phyloP scores from a whole-genome alignment of 2,113 vertebrate species.

The Trematomus loennbergii region DNA sequence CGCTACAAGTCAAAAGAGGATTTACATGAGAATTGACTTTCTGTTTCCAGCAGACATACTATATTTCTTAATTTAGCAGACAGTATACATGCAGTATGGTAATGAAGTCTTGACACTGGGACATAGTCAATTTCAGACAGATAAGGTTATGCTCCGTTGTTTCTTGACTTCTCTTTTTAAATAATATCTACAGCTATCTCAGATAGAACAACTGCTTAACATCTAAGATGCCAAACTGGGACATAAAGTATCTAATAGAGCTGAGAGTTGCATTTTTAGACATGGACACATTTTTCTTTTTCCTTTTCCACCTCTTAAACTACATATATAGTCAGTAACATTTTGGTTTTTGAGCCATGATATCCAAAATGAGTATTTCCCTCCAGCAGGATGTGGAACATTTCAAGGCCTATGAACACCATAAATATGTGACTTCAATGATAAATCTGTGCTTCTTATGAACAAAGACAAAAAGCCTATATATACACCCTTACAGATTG shows the following conservation, averaged over 20 bases:
- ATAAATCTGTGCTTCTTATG: background rate
- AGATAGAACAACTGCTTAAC: slow-evolving; percentile 12
- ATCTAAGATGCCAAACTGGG: slow-evolving; percentile 3
- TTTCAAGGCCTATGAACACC: background rate
- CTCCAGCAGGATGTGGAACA: background rate
- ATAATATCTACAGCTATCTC: background rate
- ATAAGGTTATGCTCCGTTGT: slow-evolving; percentile 30
- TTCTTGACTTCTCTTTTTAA: background rate
- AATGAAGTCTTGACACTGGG: slow-evolving; percentile 15
- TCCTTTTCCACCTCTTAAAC: slow-evolving; percentile 19
- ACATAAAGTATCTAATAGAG: slow-evolving; percentile 3
- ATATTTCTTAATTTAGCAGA: slow-evolving; percentile 13
- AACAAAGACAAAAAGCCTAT: background rate
- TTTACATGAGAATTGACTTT: slow-evolving; percentile 51
- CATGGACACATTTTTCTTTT: slow-evolving; percentile 8
- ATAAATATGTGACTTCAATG: background rate
- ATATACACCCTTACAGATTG: background rate
- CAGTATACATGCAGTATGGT: slow-evolving; percentile 14
- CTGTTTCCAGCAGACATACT: slow-evolving; percentile 14
- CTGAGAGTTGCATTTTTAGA: slow-evolving; percentile 1
- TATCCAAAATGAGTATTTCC: slow-evolving; percentile 1
- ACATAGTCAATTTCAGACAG: slow-evolving; percentile 18
- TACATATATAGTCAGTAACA: background rate
- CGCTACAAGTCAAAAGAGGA: slow-evolving; percentile 29
- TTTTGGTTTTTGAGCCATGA: background rate